Conservation (phyloP, 2,797 vertebrate genomes). For the Gymnodraco acuticeps region DNA sequence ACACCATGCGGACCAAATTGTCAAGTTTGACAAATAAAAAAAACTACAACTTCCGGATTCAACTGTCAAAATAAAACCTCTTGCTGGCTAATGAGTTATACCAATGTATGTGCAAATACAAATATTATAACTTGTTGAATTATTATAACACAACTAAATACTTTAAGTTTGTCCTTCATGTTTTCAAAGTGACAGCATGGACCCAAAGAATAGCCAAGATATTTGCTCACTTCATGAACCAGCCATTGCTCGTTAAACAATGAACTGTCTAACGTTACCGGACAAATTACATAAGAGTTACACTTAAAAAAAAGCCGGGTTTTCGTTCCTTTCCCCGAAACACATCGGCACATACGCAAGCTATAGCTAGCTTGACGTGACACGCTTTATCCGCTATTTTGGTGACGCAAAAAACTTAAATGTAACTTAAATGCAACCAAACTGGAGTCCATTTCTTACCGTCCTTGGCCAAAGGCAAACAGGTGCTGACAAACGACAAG, state of each 20-base stretch:
- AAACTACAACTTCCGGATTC: slow-evolving; percentile 36
- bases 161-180: rapidly evolving
- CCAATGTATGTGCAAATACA: background rate
- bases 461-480: slow-evolving; percentile 62
- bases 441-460: slow-evolving; percentile 53
- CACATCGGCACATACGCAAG: slow-evolving; percentile 22
- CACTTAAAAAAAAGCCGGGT: background rate
- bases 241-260: background rate
- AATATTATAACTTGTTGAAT: background rate
- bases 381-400: slow-evolving; percentile 26
- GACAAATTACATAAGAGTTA: background rate
- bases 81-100: background rate
- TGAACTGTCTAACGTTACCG: background rate
- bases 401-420: slow-evolving; percentile 3
- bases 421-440: background rate
- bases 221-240: background rate
- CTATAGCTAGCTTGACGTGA: slow-evolving; percentile 60
- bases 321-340: background rate
- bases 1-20: slow-evolving; percentile 6
- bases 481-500: slow-evolving; percentile 44
- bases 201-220: background rate
- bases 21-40: slow-evolving; percentile 25
- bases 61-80: slow-evolving; percentile 59
- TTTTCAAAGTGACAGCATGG: background rate
- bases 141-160: background rate